phyloP scores from a whole-genome alignment of 2,888 invertebrate genomes.

The Electrophaes corylata region DNA sequence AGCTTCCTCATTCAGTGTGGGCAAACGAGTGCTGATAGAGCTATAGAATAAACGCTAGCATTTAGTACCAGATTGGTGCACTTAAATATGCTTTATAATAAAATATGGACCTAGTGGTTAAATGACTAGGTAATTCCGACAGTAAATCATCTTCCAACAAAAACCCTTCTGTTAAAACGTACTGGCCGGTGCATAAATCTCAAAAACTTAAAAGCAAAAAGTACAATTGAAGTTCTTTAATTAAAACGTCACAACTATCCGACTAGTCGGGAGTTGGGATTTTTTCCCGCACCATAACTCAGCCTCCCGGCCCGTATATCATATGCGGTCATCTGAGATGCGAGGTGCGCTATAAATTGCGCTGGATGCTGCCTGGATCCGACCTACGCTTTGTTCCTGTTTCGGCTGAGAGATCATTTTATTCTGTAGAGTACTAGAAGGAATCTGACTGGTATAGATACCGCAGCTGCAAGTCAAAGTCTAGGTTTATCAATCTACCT shows the following conservation, averaged over 20 bases:
- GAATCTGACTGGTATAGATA: background rate
- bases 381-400: constrained; percentile 17
- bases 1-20: too few relatives aligned
- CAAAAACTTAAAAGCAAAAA: constrained; percentile 10
- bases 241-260: constrained; percentile 39
- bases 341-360: constrained; percentile 49
- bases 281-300: constrained; percentile 55
- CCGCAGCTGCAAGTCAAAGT: background rate
- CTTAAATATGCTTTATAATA: too few relatives aligned
- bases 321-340: constrained; percentile 52
- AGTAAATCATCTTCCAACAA: background rate
- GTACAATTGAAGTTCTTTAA: constrained; percentile 37
- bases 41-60: too few relatives aligned
- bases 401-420: background rate
- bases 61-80: too few relatives aligned
- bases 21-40: too few relatives aligned
- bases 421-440: background rate
- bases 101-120: too few relatives aligned
- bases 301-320: constrained; percentile 49
- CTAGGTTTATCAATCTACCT: too few relatives aligned
- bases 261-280: constrained; percentile 21
- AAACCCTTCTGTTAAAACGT: background rate
- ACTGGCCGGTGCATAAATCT: constrained; percentile 22
- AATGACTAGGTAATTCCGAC: too few relatives aligned
- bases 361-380: constrained; percentile 32